A percentile compares a stretch with the other conserved stretches of the same genome.
phyloP scores from a whole-genome alignment of 2,113 vertebrate species.

The Marcusenius ussheri region DNA sequence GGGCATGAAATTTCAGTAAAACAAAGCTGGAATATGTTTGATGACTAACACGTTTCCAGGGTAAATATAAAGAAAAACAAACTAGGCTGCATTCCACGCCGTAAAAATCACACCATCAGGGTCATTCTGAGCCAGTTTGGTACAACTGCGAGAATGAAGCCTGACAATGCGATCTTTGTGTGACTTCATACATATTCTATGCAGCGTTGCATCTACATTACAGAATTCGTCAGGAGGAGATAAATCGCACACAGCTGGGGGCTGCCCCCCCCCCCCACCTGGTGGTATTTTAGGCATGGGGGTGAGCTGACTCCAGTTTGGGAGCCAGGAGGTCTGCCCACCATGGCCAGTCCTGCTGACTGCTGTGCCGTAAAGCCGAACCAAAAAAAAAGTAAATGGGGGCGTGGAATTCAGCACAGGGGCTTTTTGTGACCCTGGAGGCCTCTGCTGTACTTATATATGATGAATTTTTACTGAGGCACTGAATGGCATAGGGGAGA shows the following conservation, averaged over 20 bases:
- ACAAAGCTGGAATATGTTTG: not conserved
- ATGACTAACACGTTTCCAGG: not conserved
- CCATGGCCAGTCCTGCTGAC: not conserved
- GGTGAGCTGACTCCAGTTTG: not conserved
- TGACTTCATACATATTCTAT: not conserved
- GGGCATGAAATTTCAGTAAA: not conserved
- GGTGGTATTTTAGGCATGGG: not conserved
- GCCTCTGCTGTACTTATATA: not conserved
- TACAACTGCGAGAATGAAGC: not conserved
- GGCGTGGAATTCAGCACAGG: not conserved
- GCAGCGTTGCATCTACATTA: not conserved
- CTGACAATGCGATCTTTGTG: not conserved
- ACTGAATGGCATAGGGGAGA: not conserved
- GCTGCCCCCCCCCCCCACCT: not conserved
- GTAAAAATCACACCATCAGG: not conserved
- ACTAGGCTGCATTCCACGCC: conserved; percentile 40
- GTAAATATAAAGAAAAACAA: conserved; percentile 41
- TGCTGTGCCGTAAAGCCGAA: not conserved
- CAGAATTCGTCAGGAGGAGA: not conserved
- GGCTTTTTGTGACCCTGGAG: not conserved
- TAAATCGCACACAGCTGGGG: not conserved
- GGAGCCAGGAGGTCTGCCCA: too few relatives aligned
- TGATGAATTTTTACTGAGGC: not conserved
- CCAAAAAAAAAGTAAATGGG: not conserved
- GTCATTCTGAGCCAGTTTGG: not conserved